A percentile compares a stretch with the other conserved stretches of the same genome.
Conservation (phyloP, 2,797 vertebrate species). For the Podargus strigoides region DNA sequence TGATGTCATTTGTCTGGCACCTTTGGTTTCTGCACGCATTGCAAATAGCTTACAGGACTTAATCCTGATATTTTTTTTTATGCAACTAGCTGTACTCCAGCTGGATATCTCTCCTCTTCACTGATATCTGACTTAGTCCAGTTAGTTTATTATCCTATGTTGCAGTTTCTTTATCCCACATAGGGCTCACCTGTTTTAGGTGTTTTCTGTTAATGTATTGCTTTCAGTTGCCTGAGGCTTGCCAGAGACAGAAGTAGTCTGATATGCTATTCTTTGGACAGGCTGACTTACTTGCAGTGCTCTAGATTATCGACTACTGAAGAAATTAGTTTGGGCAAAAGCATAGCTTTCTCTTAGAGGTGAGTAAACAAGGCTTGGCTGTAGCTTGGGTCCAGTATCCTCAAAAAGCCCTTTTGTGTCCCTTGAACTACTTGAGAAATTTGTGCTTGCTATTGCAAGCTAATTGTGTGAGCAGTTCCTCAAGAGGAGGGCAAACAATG, state of each 20-base stretch:
- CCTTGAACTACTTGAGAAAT: neutral
- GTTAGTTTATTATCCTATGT: neutral
- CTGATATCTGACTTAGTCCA: neutral
- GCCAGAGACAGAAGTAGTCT: neutral
- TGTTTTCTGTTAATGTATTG: neutral
- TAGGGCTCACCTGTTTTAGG: neutral
- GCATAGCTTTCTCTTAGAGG: neutral
- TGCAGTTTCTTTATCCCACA: neutral
- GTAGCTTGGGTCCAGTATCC: neutral
- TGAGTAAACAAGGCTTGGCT: neutral
- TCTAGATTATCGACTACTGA: neutral
- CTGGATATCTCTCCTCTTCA: neutral
- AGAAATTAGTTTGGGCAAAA: neutral
- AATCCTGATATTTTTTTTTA: neutral
- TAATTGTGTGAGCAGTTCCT: neutral
- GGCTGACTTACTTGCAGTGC: neutral
- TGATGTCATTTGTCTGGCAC: constrained; percentile 40
- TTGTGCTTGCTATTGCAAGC: neutral
- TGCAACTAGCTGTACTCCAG: neutral
- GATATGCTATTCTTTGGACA: fast-evolving
- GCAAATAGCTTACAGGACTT: constrained; percentile 21
- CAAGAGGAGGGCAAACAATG: neutral
- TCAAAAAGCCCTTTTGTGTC: neutral
- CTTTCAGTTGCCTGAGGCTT: neutral
- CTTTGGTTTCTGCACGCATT: neutral